Conservation (phyloP, 1,140 invertebrate genomes). For the Polypedilum vanderplanki region DNA sequence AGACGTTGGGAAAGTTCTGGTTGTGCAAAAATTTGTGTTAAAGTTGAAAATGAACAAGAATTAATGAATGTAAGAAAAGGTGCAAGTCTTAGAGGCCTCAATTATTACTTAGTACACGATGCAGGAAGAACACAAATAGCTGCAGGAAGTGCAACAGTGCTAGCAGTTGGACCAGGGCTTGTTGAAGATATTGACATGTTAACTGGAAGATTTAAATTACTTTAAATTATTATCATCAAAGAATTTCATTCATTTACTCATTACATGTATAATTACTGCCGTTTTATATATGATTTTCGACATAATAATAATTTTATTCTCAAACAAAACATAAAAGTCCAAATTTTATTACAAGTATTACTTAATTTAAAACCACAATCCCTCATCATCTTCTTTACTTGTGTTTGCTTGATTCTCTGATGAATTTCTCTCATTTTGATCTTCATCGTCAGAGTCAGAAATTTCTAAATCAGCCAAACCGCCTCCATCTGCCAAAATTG, state of each 20-base stretch:
- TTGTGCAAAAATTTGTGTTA: constrained; percentile 76
- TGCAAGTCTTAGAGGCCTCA: constrained; percentile 60
- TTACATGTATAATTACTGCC: too few relatives aligned
- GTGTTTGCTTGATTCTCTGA: constrained; percentile 37
- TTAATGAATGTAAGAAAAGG: constrained; percentile 56
- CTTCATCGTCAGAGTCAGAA: constrained; percentile 20
- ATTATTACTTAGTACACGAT: constrained; percentile 70
- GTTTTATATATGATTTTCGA: too few relatives aligned
- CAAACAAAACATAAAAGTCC: too few relatives aligned
- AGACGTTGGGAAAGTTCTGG: constrained; percentile 69
- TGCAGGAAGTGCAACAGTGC: constrained; percentile 76
- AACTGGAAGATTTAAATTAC: constrained; percentile 81
- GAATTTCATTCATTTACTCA: too few relatives aligned
- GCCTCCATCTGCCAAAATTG: background rate
- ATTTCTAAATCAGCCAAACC: constrained; percentile 24
- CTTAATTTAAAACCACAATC: constrained; percentile 34
- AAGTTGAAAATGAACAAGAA: constrained; percentile 61
- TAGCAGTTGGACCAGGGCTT: constrained; percentile 83
- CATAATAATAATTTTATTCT: too few relatives aligned
- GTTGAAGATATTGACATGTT: constrained; percentile 67
- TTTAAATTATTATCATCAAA: constrained; percentile 47
- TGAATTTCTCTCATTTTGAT: constrained; percentile 27
- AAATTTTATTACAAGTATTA: background rate
- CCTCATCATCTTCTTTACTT: constrained; percentile 36
- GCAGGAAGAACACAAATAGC: constrained; percentile 86